Base-by-base conservation (phyloP, 2,888 invertebrate genomes). In the Bellardia pandia region DNA sequence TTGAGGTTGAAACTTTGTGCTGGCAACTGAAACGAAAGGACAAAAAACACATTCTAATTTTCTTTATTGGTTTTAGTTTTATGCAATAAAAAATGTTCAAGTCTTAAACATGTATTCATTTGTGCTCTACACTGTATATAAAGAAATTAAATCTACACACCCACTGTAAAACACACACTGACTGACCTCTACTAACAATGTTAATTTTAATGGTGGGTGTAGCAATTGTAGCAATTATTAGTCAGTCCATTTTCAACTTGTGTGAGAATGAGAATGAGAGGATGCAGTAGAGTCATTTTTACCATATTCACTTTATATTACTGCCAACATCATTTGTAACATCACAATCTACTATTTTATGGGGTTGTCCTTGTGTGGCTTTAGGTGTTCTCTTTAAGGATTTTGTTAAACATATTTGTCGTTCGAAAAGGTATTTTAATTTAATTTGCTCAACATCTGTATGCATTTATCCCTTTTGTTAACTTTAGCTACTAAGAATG, bases 221-320 rank as follows among this genome's bases (percentile, higher is more conserved):
- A 72, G 76, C 80, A 86, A 75, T 71, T 83, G 78, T 71, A 74
- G 74, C 64, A 83, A 76, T 79, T 80, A 79, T 51, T 82, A 82
- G 86, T 79, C 33, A 33, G 56, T 72, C 16, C 69, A 30, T 11
- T 48, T 60, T 11, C 23, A 56, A 5, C 8, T n/a, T 42, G 16
- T 30, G 23, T 9, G 51, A 2, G n/a, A 8, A 14, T 30, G 51
- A 11, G 16, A 14, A 23, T n/a, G n/a, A n/a, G 11, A 64, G 76
- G 9, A 64, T 51, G 37, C 40, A 14, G 64, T 42, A 30, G 16
- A 80, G 33, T 42, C 3, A 45, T 56, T 79, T 71, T 62, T 51
- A 23, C 23, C 13, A 58, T 30, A 53, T 64, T 69, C 23, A 23
- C 9, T 60, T 51, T 16, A 37, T 48, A 66, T 42, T n/a, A 23